Base-by-base conservation (phyloP, 2,888 invertebrate genomes). In the Metalampra italica region DNA sequence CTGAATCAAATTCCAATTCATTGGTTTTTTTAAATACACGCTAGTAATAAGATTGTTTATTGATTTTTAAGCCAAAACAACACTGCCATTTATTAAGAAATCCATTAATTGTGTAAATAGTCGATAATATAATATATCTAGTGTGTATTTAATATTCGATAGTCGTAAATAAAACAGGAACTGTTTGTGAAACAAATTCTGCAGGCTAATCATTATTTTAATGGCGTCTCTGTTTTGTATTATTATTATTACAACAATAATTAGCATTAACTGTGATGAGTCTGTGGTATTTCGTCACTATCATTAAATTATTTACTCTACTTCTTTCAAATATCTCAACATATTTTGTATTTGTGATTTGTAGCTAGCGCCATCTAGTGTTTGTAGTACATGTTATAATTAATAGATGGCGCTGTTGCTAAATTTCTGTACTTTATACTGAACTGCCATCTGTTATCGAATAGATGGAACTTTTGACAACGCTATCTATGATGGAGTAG, bases 31-130 rank as follows among this genome's bases (percentile, higher is more conserved):
- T 34, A 45, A 11, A 54, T 65, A 54, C 60, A 56, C 56, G 57
- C 60, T 62, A 66, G 68, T 70, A 62, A n/a, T n/a, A n/a, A n/a
- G n/a, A n/a, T 66, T 59, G 54, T 68, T 54, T 61, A 62, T 60
- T 46, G 63, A 62, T 57, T 52, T 47, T 42, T 36, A 4, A 8
- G 30, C 15, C 46, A 45, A 50, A 14, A 1, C 15, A 44, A 45
- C 54, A 58, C 62, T 61, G 64, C 60, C 63, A 57, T 44, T 59
- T 59, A 48, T 54, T 45, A 36, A 36, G 36, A 11, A n/a, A 7
- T 36, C n/a, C 22, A 22, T 22, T 22, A 3, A 22, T 22, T 22
- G 5, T 53, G 43, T 30, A 42, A 36, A 9, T 36, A 54, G 29
- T 40, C 41, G 15, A 32, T 32, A 32, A 32, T 5, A 30, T 8